Evolutionary conservation across 2,113 vertebrate species (phyloP).

Genomic region (Lampris megalopsis): DNA sequence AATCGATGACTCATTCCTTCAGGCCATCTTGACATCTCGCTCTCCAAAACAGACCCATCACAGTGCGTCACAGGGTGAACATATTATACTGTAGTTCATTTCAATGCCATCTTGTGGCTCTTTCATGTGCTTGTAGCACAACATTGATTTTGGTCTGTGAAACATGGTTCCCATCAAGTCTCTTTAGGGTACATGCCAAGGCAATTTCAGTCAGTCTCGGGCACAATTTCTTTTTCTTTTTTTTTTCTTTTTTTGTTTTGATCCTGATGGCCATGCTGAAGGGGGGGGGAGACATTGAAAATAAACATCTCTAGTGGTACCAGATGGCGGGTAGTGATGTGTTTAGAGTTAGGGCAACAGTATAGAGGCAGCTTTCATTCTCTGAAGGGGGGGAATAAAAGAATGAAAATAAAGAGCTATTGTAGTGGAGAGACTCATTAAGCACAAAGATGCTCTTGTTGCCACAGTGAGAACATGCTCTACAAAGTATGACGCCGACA

Average conservation of each 20-base stretch:
- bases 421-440: constrained; percentile 42
- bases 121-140: background rate
- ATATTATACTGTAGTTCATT: constrained; percentile 6
- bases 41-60: constrained; percentile 21
- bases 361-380: constrained; percentile 33
- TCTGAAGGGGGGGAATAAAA: constrained; percentile 29
- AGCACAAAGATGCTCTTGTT: background rate
- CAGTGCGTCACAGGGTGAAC: background rate
- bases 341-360: constrained; percentile 42
- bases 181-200: constrained; percentile 8
- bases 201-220: constrained; percentile 10
- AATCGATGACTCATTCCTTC: constrained; percentile 59
- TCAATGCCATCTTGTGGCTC: constrained; percentile 18
- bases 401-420: constrained; percentile 53
- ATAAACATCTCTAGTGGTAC: constrained; percentile 43
- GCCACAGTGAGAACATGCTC: too few species aligned
- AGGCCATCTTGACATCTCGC: constrained; percentile 16
- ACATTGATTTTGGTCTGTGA: background rate
- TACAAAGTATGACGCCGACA: background rate
- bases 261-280: constrained; percentile 21
- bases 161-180: constrained; percentile 20
- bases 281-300: constrained; percentile 24
- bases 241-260: constrained; percentile 12
- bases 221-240: constrained; percentile 8
- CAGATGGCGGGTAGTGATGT: constrained; percentile 61